Evolutionary conservation across 2,113 vertebrate genomes (phyloP).

Genomic region (Paedocypris sp.): DNA sequence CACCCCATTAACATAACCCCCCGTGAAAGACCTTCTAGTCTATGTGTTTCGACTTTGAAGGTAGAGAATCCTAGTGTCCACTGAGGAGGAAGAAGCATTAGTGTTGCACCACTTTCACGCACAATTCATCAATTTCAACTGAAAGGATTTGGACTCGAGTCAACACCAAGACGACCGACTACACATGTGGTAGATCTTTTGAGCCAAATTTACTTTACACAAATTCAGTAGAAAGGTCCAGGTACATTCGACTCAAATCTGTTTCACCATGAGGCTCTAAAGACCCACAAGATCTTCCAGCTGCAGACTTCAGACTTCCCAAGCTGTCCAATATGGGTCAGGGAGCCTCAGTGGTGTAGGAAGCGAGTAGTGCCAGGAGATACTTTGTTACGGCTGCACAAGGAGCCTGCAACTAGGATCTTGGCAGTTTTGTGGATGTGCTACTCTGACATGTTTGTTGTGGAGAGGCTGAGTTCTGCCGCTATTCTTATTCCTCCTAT

Average conservation of each 20-base stretch:
- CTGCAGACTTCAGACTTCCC: constrained; percentile 22
- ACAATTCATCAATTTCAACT: no score
- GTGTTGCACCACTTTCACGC: no score
- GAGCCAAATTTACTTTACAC: neutral
- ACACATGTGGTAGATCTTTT: constrained; percentile 9
- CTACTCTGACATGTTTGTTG: constrained; percentile 30
- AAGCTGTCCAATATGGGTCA: constrained; percentile 22
- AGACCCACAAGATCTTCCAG: neutral
- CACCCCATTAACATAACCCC: no score
- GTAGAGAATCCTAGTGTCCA: no score
- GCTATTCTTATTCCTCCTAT: constrained; percentile 30
- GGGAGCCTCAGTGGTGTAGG: constrained; percentile 13
- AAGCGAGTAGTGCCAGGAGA: constrained; percentile 12
- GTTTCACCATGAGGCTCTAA: constrained; percentile 1
- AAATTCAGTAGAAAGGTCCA: constrained; percentile 1
- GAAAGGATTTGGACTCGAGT: constrained; percentile 5
- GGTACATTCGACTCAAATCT: constrained; percentile 1
- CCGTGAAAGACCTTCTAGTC: no score
- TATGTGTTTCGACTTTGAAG: neutral
- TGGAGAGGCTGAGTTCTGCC: constrained; percentile 17
- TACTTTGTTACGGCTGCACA: constrained; percentile 5
- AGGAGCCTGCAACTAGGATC: constrained; percentile 13
- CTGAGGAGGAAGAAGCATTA: no score
- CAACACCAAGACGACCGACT: neutral
- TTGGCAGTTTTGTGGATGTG: constrained; percentile 21